phyloP scores from a whole-genome alignment of 2,113 vertebrate genomes.

The Lichenostomus cassidix region DNA sequence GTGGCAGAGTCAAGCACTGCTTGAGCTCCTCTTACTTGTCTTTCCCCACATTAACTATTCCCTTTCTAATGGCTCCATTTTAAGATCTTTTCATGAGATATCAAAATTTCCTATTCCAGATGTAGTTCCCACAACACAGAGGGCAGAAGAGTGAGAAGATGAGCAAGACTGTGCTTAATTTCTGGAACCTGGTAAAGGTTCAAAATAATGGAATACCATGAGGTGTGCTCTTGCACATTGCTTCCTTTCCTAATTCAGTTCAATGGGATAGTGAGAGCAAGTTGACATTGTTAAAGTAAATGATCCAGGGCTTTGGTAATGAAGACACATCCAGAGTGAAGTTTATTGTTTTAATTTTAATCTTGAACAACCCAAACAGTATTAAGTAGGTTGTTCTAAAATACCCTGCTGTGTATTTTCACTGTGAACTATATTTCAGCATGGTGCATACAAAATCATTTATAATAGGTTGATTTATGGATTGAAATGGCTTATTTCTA shows the following conservation, averaged over 20 bases:
- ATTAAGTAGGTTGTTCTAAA: slow-evolving; percentile 45
- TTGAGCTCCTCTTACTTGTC: not conserved
- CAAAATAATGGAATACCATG: slow-evolving; percentile 62
- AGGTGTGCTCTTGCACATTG: slow-evolving; percentile 67
- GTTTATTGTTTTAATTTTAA: slow-evolving; percentile 79
- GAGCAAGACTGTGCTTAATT: slow-evolving; percentile 19
- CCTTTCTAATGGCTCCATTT: not conserved
- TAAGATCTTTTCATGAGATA: not conserved
- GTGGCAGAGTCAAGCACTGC: rapidly evolving
- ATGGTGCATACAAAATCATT: slow-evolving; percentile 15
- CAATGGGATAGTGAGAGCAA: slow-evolving; percentile 62
- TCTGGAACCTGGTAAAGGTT: slow-evolving; percentile 42
- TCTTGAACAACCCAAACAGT: slow-evolving; percentile 53
- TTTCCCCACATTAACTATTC: rapidly evolving
- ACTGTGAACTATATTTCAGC: not conserved
- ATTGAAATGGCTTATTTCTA: slow-evolving; percentile 63
- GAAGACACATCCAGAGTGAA: slow-evolving; percentile 68
- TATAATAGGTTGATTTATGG: slow-evolving; percentile 60
- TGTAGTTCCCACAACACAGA: not conserved
- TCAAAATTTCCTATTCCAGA: not conserved
- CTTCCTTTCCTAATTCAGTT: slow-evolving; percentile 73
- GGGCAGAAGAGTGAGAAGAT: not conserved
- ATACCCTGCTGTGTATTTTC: slow-evolving; percentile 23
- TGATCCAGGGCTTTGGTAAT: slow-evolving; percentile 72
- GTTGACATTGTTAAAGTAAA: slow-evolving; percentile 77